Evolutionary conservation across 1,140 invertebrate species (phyloP).

Genomic region (Danaus melanippus): DNA sequence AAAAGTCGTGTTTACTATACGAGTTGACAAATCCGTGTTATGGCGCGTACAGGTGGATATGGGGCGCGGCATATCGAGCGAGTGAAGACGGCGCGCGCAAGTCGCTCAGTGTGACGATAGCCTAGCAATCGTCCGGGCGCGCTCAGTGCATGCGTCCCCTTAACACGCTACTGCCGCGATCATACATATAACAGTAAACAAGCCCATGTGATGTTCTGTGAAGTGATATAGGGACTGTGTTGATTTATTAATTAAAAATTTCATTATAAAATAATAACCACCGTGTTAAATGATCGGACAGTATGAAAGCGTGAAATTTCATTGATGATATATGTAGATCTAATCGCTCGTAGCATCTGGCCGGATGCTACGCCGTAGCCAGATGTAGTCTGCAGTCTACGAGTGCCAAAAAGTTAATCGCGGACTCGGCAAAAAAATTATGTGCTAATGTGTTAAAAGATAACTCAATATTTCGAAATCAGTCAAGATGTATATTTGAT

Average conservation of each 20-base stretch:
- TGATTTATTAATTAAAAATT: slow-evolving; percentile 2
- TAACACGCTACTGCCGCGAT: no score
- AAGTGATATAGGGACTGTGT: slow-evolving; percentile 28
- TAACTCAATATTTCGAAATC: no score
- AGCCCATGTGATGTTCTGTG: slow-evolving; percentile 47
- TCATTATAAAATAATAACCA: slow-evolving; percentile 1
- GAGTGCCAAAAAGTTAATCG: slow-evolving; percentile 2
- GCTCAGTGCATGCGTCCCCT: slow-evolving; percentile 16
- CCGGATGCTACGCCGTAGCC: slow-evolving; percentile 20
- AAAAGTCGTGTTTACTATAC: slow-evolving; percentile 29
- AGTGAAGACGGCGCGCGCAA: slow-evolving; percentile 50
- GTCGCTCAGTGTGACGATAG: slow-evolving; percentile 38
- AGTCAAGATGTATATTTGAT: no score
- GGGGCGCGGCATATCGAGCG: slow-evolving; percentile 63
- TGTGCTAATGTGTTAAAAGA: no score
- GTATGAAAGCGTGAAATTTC: slow-evolving; percentile 10
- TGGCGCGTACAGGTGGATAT: slow-evolving; percentile 62
- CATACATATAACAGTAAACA: slow-evolving; percentile 26
- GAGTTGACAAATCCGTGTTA: slow-evolving; percentile 46
- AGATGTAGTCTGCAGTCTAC: slow-evolving; percentile 13
- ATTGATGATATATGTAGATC: slow-evolving; percentile 18
- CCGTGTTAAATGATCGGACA: neutral
- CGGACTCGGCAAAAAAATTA: no score
- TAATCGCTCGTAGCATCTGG: slow-evolving; percentile 24
- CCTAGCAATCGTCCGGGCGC: slow-evolving; percentile 40